Conservation (phyloP, 2,113 vertebrate species). For the Cettia cetti region DNA sequence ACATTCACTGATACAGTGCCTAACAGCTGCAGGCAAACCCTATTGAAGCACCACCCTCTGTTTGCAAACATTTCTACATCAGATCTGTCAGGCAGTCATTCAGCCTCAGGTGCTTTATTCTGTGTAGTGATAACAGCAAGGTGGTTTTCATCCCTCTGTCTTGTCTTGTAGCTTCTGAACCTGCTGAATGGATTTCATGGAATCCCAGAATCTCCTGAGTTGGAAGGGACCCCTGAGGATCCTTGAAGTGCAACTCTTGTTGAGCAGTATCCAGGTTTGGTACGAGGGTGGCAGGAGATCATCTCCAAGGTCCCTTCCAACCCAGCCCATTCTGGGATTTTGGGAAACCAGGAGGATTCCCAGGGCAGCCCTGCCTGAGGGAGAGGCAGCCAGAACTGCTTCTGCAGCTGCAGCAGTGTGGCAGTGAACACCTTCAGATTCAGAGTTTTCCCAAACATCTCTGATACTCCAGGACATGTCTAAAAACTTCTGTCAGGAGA, state of each 20-base stretch:
- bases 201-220: background rate
- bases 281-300: background rate
- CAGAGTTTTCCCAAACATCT: background rate
- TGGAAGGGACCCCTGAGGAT: background rate
- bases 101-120: background rate
- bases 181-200: background rate
- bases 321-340: background rate
- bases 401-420: background rate
- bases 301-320: background rate
- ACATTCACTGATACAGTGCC: background rate
- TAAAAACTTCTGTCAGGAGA: background rate
- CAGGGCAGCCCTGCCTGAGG: background rate
- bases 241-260: background rate
- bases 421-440: background rate
- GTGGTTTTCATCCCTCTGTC: background rate
- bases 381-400: background rate
- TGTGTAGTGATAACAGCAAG: background rate
- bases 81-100: background rate
- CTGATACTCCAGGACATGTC: background rate
- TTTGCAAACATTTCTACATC: background rate
- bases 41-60: background rate
- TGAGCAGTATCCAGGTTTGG: background rate
- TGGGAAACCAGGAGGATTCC: background rate
- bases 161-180: background rate
- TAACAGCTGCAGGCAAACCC: background rate